Conservation (phyloP, 2,113 vertebrate genomes). For the Trichomycterus rosablanca region DNA sequence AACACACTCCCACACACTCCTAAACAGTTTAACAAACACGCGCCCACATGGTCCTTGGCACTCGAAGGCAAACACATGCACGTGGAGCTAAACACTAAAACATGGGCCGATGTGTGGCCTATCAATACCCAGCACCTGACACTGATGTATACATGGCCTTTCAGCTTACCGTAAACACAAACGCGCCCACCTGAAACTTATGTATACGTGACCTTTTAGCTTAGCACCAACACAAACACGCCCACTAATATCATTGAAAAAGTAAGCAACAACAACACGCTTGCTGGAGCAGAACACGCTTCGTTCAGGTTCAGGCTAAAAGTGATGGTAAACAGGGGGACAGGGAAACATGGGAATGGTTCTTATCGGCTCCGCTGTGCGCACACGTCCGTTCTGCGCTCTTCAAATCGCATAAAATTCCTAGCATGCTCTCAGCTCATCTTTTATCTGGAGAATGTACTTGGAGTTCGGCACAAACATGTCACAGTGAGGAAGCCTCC, state of each 20-base stretch:
- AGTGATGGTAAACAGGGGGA: conserved; percentile 24
- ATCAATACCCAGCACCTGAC: conserved; percentile 50
- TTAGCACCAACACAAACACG: conserved; percentile 3
- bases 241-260: conserved; percentile 21
- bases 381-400: conserved; percentile 63
- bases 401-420: conserved; percentile 74
- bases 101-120: conserved; percentile 54
- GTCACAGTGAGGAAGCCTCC: conserved; percentile 67
- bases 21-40: conserved; percentile 76
- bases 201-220: conserved; percentile 58
- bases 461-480: conserved; percentile 70
- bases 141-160: conserved; percentile 61
- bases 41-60: conserved; percentile 65
- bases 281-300: not conserved
- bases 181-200: conserved; percentile 35
- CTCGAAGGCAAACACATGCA: conserved; percentile 70
- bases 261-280: not conserved
- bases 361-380: conserved; percentile 59
- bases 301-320: conserved; percentile 10
- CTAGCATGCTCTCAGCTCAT: conserved; percentile 63
- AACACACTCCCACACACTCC: conserved; percentile 72
- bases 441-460: conserved; percentile 76
- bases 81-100: conserved; percentile 52
- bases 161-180: conserved; percentile 1
- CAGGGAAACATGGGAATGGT: conserved; percentile 53